These are phyloP conservation scores for Astyanax mexicanus DNA, from an alignment of 2,797 vertebrate genomes.

Conservation along the genomic window DNA sequence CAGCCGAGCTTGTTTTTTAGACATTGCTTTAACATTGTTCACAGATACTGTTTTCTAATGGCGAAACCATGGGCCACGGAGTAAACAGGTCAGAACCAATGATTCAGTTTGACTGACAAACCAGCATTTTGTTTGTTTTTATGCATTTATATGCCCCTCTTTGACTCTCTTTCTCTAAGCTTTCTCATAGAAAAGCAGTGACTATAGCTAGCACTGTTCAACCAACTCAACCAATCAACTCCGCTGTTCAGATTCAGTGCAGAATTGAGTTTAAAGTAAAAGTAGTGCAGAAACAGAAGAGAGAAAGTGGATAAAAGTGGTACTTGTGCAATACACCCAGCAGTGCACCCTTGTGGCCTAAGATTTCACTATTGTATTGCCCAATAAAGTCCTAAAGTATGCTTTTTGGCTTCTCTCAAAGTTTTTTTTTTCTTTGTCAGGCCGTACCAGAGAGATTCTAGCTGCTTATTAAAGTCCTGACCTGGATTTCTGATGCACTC, in stretches of 20 bases:
- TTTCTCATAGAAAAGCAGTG: neutral
- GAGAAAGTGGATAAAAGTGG: neutral
- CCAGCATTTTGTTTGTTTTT: neutral
- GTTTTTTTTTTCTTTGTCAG: neutral
- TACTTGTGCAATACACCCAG: no score
- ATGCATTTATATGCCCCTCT: neutral
- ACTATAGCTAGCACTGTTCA: neutral
- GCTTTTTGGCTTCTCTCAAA: neutral
- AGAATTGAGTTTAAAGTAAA: neutral
- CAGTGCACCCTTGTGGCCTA: no score
- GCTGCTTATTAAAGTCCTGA: neutral
- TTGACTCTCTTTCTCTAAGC: neutral
- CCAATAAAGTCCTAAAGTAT: neutral
- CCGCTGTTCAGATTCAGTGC: neutral
- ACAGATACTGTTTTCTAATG: conserved; percentile 15
- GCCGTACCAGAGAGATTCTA: neutral
- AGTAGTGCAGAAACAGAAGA: neutral
- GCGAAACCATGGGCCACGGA: neutral
- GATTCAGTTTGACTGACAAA: conserved; percentile 18
- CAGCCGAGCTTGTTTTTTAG: neutral
- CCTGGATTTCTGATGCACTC: neutral
- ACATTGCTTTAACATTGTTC: conserved; percentile 4
- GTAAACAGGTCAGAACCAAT: neutral
- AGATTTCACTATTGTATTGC: neutral
- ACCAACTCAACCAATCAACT: neutral